A percentile compares a stretch with the other conserved stretches of the same genome.
These are phyloP conservation scores for Lagorchestes hirsutus DNA, from an alignment of 2,797 vertebrate species.

Conservation along the genomic window DNA sequence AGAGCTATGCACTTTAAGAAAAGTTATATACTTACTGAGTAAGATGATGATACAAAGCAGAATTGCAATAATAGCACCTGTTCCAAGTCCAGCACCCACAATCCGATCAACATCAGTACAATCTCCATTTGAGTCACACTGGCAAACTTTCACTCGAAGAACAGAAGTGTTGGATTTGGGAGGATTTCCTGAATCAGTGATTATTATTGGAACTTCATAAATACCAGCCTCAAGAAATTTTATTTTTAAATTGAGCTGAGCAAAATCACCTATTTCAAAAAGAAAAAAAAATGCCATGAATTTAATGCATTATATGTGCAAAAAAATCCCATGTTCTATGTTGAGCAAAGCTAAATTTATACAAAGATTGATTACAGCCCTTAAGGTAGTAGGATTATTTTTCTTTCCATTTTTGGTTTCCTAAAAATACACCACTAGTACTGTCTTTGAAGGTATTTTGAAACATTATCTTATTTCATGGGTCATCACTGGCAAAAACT, in stretches of 20 bases:
- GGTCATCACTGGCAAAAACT: background rate
- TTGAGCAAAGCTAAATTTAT: background rate
- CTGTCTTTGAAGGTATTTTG: background rate
- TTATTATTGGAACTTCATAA: slow-evolving; percentile 95
- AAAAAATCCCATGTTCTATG: background rate
- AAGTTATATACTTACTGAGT: slow-evolving; percentile 89
- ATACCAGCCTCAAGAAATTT: slow-evolving; percentile 93
- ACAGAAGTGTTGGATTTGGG: slow-evolving; percentile 94
- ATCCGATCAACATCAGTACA: slow-evolving; percentile 95
- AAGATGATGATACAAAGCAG: slow-evolving; percentile 98
- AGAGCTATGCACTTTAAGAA: background rate
- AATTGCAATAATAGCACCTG: slow-evolving; percentile 97
- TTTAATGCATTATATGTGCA: background rate
- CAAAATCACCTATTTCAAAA: slow-evolving; percentile 90
- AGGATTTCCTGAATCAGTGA: slow-evolving; percentile 97
- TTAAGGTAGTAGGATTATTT: background rate
- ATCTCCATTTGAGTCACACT: slow-evolving; percentile 96
- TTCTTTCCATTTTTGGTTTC: slow-evolving; percentile 6
- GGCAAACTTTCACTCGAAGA: slow-evolving; percentile 96
- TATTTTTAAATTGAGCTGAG: slow-evolving; percentile 93
- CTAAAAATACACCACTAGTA: slow-evolving; percentile 6
- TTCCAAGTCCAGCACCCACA: slow-evolving; percentile 94
- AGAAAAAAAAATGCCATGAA: background rate
- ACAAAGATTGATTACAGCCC: background rate
- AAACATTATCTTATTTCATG: background rate